These are phyloP conservation scores for Metopolophium dirhodum DNA, from an alignment of 1,140 invertebrate genomes.

Conservation along the genomic window DNA sequence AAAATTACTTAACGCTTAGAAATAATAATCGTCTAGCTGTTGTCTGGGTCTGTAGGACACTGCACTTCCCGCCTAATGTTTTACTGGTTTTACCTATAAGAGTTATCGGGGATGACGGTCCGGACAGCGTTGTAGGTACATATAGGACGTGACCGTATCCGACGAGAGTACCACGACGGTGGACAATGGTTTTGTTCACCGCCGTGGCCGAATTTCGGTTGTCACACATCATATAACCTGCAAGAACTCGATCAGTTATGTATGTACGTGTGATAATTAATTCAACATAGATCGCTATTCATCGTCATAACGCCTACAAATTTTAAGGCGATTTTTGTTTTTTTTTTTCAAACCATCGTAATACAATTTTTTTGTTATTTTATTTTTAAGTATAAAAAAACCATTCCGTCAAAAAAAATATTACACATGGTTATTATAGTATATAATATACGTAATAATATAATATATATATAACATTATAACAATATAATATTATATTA, in stretches of 20 bases:
- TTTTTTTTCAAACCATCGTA: not conserved
- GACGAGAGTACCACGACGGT: not conserved
- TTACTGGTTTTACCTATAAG: not conserved
- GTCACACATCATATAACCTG: not conserved
- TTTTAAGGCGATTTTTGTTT: not conserved
- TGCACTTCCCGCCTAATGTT: not conserved
- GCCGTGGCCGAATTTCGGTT: not conserved
- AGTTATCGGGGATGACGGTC: not conserved
- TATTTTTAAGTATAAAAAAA: not conserved
- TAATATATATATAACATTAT: not conserved
- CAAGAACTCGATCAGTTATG: not conserved
- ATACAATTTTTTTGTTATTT: not conserved
- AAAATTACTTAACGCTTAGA: not conserved
- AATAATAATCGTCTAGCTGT: not conserved
- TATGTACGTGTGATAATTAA: constrained; percentile 9
- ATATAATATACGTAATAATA: too few relatives aligned
- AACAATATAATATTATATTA: not conserved
- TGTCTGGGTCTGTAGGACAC: not conserved
- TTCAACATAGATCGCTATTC: not conserved
- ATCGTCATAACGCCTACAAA: not conserved
- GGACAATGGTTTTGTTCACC: not conserved
- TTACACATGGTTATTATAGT: not conserved
- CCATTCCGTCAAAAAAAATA: not conserved
- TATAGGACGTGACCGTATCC: constrained; percentile 32
- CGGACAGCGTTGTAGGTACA: not conserved